A percentile compares a stretch with the other conserved stretches of the same genome.
phyloP scores from a whole-genome alignment of 2,113 vertebrate genomes.

The Sclerurus mexicanus region DNA sequence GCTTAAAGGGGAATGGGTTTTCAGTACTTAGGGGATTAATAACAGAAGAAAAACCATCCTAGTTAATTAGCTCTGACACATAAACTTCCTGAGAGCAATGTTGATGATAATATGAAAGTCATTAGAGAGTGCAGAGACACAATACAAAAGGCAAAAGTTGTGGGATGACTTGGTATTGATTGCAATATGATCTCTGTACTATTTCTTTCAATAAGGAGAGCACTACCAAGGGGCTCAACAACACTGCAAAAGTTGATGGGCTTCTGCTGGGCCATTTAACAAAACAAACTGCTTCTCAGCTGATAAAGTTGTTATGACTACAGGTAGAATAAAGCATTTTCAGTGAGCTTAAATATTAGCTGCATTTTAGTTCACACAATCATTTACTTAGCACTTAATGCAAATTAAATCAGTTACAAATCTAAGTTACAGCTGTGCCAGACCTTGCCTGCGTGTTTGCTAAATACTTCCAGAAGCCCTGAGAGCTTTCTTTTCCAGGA shows the following conservation, averaged over 20 bases:
- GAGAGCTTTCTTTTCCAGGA: neutral
- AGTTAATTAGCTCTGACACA: conserved; percentile 51
- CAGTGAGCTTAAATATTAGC: neutral
- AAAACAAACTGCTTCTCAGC: neutral
- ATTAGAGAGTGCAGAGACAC: neutral
- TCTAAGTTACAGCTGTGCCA: neutral
- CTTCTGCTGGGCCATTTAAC: neutral
- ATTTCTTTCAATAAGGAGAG: neutral
- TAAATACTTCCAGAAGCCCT: neutral
- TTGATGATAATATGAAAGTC: neutral
- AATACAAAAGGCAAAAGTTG: neutral
- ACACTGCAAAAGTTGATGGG: neutral
- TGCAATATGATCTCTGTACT: neutral
- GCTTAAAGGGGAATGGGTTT: conserved; percentile 18
- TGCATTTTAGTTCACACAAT: neutral
- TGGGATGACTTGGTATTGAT: neutral
- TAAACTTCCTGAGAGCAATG: conserved; percentile 45
- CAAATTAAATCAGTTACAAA: neutral
- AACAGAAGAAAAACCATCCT: conserved; percentile 26
- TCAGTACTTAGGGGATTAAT: conserved; percentile 33
- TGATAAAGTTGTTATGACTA: neutral
- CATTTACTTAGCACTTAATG: neutral
- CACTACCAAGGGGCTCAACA: neutral
- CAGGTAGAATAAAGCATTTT: neutral
- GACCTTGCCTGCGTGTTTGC: neutral